These are phyloP conservation scores for Numenius arquata DNA, from an alignment of 2,113 vertebrate species.

Conservation along the genomic window DNA sequence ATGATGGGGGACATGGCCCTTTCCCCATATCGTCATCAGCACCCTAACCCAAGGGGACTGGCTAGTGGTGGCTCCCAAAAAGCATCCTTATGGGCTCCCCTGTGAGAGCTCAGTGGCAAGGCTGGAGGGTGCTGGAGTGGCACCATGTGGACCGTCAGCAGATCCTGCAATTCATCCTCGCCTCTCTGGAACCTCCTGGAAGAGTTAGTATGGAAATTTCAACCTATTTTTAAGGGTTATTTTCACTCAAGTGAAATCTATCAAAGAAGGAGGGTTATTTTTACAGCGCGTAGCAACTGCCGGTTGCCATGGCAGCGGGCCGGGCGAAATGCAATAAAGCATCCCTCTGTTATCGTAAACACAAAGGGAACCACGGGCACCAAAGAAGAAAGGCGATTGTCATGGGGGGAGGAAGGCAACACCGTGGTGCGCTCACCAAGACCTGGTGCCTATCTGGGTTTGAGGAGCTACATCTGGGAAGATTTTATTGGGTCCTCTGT, in stretches of 20 bases:
- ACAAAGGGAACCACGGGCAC: conserved; percentile 79
- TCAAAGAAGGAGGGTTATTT: conserved; percentile 86
- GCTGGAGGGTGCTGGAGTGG: neutral
- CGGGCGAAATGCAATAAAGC: conserved; percentile 81
- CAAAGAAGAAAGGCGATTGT: conserved; percentile 69
- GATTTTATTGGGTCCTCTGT: neutral
- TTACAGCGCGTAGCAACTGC: conserved; percentile 78
- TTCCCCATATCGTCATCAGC: neutral
- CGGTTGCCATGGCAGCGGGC: conserved; percentile 81
- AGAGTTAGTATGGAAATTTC: conserved; percentile 84
- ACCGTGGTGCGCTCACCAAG: neutral
- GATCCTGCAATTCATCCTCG: conserved; percentile 40
- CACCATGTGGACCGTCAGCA: neutral
- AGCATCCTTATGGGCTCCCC: neutral
- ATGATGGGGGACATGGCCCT: neutral
- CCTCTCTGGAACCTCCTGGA: conserved; percentile 62
- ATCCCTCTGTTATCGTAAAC: conserved; percentile 83
- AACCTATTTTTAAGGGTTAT: conserved; percentile 86
- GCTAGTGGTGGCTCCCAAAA: neutral
- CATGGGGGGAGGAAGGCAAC: neutral
- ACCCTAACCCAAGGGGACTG: neutral
- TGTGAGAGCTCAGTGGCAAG: neutral
- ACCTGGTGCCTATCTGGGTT: neutral
- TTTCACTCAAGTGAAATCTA: conserved; percentile 86
- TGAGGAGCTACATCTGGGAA: neutral